These are phyloP conservation scores for Elgonia sp. DNA, from an alignment of 2,888 invertebrate species.

Conservation along the genomic window DNA sequence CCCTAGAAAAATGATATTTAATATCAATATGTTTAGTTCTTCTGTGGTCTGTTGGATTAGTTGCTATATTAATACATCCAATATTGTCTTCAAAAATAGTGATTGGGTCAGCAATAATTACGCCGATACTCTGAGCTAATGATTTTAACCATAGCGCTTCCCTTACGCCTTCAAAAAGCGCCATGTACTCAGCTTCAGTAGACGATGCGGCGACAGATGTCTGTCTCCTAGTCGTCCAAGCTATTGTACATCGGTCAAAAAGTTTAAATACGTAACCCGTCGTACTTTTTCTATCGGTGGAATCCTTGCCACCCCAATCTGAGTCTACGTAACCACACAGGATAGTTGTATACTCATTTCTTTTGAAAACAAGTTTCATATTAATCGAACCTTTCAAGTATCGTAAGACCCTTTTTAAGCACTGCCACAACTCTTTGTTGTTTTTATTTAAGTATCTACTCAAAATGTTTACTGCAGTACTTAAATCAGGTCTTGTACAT, in stretches of 20 bases:
- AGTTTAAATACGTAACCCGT: conserved; percentile 15
- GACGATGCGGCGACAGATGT: background rate
- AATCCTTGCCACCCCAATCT: conserved; percentile 25
- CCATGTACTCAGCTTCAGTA: conserved; percentile 12
- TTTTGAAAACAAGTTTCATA: conserved; percentile 28
- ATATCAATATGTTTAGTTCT: too few relatives aligned
- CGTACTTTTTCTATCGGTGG: conserved; percentile 10
- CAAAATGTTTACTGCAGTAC: conserved; percentile 28
- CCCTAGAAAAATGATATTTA: too few relatives aligned
- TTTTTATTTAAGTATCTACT: conserved; percentile 37
- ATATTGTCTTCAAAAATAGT: background rate
- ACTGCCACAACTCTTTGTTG: too few relatives aligned
- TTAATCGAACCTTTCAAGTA: conserved; percentile 22
- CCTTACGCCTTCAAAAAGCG: conserved; percentile 3
- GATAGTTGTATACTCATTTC: conserved; percentile 6
- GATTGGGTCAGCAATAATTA: conserved; percentile 1
- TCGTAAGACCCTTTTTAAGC: conserved; percentile 25
- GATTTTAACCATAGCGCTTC: background rate
- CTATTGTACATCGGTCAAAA: conserved; percentile 3
- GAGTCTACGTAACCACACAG: conserved; percentile 24
- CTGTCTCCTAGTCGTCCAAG: conserved; percentile 4
- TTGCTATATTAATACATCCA: conserved; percentile 8
- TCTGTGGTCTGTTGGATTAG: too few relatives aligned
- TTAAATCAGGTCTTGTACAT: too few relatives aligned
- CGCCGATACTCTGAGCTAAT: background rate